Base-by-base conservation (phyloP, 2,797 vertebrate species). In the Sparus aurata region DNA sequence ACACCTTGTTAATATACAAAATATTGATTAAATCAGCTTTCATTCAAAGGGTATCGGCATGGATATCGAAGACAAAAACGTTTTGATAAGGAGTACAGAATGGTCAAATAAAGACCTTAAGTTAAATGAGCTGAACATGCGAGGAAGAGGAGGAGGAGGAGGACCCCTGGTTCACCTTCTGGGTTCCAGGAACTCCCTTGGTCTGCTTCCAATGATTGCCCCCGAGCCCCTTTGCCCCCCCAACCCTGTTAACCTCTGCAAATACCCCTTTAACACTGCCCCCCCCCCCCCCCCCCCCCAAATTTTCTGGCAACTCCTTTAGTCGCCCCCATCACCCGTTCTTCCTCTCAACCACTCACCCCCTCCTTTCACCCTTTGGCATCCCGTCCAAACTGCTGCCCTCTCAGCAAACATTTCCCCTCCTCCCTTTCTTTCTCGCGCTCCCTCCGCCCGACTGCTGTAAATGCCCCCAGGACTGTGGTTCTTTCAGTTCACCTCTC, bases 171-270 rank as follows among this genome's bases (percentile, higher is more conserved):
- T 89, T 90, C 87, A 85, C 82, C 87, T 85, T 80, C 82, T 87
- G 79, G 82, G 73, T 94, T 95, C 94, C 93, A 91, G 93, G 93
- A 95, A 94, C 91, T 91, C 89, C 83, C 88, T 91, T 92, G 93
- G 93, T 91, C 91, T 87, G 83, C 76, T 88, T 91, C 85, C 91
- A 94, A 71, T 87, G 86, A 90, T 86, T 90, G 61, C 85, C 83
- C 71, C 83, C 73, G 12, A 63, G 52, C 67, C 72, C 50, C 59
- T 69, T 79, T 64, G 55, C 87, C 80, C 75, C 76, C 77, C 60
- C 58, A 59, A 52, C 73, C 75, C 77, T 86, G 78, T 92, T 91
- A 91, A 87, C 77, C 81, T 86, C 77, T 82, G 82, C 75, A 93
- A 94, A 92, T 84, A 93, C 70, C 75, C 84, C 84, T 82, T 85